Evolutionary conservation across 2,113 vertebrate genomes (phyloP).

Genomic region (Andinoacara biseriatus): DNA sequence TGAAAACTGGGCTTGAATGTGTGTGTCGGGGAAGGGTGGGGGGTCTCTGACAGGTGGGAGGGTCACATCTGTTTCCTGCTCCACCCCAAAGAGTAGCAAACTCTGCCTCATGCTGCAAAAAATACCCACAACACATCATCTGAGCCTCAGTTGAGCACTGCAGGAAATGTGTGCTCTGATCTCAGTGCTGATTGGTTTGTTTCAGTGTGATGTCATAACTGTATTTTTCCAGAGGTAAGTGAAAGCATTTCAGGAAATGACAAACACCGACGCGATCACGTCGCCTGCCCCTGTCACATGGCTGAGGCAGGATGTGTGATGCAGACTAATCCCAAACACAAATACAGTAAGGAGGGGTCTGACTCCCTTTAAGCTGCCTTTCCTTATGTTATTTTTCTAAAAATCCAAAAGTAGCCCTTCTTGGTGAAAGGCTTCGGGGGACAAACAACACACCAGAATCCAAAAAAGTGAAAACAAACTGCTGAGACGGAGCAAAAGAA

Average conservation of each 20-base stretch:
- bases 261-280: too few species aligned
- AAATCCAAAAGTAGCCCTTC: not conserved
- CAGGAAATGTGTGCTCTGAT: constrained; percentile 28
- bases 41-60: constrained; percentile 70
- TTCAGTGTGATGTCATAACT: not conserved
- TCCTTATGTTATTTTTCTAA: not conserved
- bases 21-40: constrained; percentile 40
- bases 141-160: constrained; percentile 16
- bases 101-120: not conserved
- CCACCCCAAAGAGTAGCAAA: constrained; percentile 39
- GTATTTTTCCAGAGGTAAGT: not conserved
- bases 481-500: not conserved
- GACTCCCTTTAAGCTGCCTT: not conserved
- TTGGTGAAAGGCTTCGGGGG: not conserved
- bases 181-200: not conserved
- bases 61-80: constrained; percentile 78
- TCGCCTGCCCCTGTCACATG: not conserved
- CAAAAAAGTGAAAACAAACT: not conserved
- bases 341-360: not conserved
- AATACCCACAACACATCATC: constrained; percentile 9
- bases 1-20: constrained; percentile 11
- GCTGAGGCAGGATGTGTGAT: not conserved
- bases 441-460: not conserved
- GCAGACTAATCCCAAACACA: not conserved
- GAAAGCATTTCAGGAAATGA: not conserved